These are phyloP conservation scores for Mesitornis unicolor DNA, from an alignment of 2,113 vertebrate species.

Conservation along the genomic window DNA sequence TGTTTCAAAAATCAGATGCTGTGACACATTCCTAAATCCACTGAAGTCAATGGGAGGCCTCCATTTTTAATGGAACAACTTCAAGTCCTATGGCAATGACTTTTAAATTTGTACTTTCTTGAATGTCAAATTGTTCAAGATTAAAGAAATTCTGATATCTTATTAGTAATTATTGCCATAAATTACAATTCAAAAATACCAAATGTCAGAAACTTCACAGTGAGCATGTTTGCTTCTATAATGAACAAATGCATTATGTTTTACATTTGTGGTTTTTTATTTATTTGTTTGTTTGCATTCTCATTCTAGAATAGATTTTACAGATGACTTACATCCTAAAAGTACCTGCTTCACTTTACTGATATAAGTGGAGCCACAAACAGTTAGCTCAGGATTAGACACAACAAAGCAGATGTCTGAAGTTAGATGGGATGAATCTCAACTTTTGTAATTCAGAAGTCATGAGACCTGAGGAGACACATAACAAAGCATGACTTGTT, in stretches of 20 bases:
- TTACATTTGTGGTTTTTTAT: neutral
- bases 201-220: neutral
- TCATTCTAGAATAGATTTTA: neutral
- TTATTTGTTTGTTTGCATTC: neutral
- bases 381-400: neutral
- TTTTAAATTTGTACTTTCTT: neutral
- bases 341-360: neutral
- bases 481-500: neutral
- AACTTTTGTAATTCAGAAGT: neutral
- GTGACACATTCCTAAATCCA: neutral
- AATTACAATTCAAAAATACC: neutral
- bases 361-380: fast-evolving
- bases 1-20: neutral
- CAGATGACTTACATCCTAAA: neutral
- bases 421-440: neutral
- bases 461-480: neutral
- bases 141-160: neutral
- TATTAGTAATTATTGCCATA: neutral
- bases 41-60: neutral
- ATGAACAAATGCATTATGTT: neutral
- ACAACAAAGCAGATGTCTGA: neutral
- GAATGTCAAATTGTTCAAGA: neutral
- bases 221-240: neutral
- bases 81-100: neutral
- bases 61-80: neutral